Conservation (phyloP, 2,797 vertebrate species). For the Coccyzus lansbergi region DNA sequence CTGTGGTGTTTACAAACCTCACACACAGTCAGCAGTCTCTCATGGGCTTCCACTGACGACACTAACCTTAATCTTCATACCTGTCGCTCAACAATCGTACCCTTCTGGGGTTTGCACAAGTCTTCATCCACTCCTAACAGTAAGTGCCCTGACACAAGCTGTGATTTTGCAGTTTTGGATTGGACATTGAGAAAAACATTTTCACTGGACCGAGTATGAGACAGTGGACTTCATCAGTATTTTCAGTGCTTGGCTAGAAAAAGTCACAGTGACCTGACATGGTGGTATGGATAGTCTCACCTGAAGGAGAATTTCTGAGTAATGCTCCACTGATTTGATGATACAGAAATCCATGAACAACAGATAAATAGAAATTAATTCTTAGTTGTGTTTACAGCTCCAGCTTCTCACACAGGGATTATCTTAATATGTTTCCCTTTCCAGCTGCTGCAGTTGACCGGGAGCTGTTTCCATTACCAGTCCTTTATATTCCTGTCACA, state of each 20-base stretch:
- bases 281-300: neutral
- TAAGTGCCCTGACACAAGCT: neutral
- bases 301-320: neutral
- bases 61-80: no score
- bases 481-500: neutral
- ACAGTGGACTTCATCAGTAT: neutral
- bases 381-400: neutral
- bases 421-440: neutral
- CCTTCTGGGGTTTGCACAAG: neutral
- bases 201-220: fast-evolving
- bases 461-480: neutral
- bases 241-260: neutral
- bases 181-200: neutral
- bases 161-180: neutral
- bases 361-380: neutral
- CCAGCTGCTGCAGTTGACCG: neutral
- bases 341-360: neutral
- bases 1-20: no score
- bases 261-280: neutral
- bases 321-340: neutral
- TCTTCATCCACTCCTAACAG: neutral
- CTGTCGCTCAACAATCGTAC: neutral
- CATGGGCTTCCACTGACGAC: no score
- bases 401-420: neutral
- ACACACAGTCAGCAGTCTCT: no score